These are phyloP conservation scores for Athrips mouffetella DNA, from an alignment of 2,888 invertebrate genomes.

Conservation along the genomic window DNA sequence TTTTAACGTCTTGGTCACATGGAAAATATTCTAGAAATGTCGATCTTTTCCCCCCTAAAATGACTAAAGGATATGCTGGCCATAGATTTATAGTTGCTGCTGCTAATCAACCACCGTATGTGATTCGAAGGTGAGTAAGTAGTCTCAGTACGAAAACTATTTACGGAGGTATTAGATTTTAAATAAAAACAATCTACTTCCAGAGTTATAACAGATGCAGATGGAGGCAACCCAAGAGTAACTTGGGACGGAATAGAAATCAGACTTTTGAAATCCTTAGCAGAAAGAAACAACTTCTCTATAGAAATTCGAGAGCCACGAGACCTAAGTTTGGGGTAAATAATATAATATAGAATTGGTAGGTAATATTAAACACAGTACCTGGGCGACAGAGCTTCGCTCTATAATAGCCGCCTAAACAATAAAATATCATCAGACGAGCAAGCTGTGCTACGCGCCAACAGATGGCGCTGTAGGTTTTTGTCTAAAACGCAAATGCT, in stretches of 20 bases:
- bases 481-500: no score
- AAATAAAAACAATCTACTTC: neutral
- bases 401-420: no score
- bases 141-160: no score
- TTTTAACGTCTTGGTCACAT: conserved; percentile 85
- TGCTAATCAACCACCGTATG: conserved; percentile 85
- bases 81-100: conserved; percentile 85
- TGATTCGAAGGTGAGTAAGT: conserved; percentile 79
- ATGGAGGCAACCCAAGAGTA: conserved; percentile 65
- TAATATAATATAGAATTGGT: conserved; percentile 19
- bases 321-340: conserved; percentile 70
- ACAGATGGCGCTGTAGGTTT: no score
- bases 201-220: conserved; percentile 60
- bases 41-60: conserved; percentile 84
- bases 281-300: conserved; percentile 83
- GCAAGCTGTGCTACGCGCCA: no score
- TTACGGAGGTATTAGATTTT: neutral
- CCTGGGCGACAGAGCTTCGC: no score
- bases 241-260: conserved; percentile 87
- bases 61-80: conserved; percentile 83
- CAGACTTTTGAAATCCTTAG: conserved; percentile 80
- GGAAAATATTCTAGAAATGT: conserved; percentile 80
- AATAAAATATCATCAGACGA: no score
- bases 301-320: conserved; percentile 82
- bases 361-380: neutral